phyloP scores from a whole-genome alignment of 2,113 vertebrate species.

The Leptosomus discolor region DNA sequence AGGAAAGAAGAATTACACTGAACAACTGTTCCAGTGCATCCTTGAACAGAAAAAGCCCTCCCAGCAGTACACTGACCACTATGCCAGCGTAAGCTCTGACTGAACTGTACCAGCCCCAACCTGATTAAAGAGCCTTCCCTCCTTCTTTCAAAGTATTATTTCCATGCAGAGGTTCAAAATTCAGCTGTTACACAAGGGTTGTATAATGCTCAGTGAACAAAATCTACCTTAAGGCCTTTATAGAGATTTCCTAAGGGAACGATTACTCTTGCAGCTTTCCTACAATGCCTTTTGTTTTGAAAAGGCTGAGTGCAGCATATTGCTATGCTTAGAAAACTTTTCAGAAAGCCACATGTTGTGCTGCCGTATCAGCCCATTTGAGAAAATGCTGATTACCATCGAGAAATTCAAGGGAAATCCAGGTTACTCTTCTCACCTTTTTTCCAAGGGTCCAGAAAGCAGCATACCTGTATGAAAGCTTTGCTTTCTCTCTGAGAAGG shows the following conservation, averaged over 20 bases:
- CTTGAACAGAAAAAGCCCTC: not conserved
- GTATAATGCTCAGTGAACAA: not conserved
- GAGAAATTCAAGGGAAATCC: not conserved
- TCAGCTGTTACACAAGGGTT: not conserved
- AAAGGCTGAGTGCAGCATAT: not conserved
- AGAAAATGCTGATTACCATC: not conserved
- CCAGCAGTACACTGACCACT: not conserved
- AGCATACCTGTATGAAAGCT: not conserved
- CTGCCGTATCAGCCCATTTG: not conserved
- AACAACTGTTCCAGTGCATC: not conserved
- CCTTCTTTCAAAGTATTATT: not conserved
- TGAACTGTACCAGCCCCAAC: not conserved
- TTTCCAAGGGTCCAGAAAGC: not conserved
- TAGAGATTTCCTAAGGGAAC: not conserved
- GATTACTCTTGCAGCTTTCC: not conserved
- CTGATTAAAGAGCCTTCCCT: not conserved
- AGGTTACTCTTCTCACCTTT: not conserved
- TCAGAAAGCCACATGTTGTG: not conserved
- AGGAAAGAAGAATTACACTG: conserved; percentile 43
- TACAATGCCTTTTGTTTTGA: not conserved
- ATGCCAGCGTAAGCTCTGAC: conserved; percentile 65
- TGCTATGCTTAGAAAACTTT: not conserved
- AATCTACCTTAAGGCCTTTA: not conserved
- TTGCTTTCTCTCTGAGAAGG: not conserved
- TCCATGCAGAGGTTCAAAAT: not conserved